Base-by-base conservation (phyloP, 1,140 invertebrate species). In the Ruditapes philippinarum region DNA sequence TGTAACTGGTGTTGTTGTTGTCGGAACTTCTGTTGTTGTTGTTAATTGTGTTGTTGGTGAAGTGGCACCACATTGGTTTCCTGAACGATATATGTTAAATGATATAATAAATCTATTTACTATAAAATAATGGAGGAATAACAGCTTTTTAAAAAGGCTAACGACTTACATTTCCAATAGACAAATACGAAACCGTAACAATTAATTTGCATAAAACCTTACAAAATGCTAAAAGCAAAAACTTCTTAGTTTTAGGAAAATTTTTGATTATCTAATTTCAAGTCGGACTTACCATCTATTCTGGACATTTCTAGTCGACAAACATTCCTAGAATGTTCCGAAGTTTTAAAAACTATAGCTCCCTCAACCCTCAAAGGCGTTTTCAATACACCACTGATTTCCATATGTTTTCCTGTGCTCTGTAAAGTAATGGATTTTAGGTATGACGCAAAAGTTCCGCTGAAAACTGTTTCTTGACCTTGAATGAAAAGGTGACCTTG, bases 371-470 rank as follows among this genome's bases (percentile, higher is more conserved):
- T 65, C 38, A 73, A 31, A 9, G 82, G 82, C 17, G 82, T 51
- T 1, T 65, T 31, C 22, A 84, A 49, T 0, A 70, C n/a, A 28
- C 82, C 62, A 51, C 74, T 36, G 9, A 84, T 73, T 74, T 84
- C 82, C 17, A 84, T 19, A 22, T 31, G 42, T 51, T 22, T 84
- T 11, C 28, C 22, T 12, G 38, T 7, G 36, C 65, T 73, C 68
- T 36, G 60, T 14, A 84, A 14, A 51, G 40, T 51, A 31, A 84
- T 42, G 19, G 82, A 73, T 31, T 84, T 84, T 4, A 73, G 49
- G 49, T 84, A 84, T 51, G 82, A 73, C n/a, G 82, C 82, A 54
- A 84, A 84, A n/a, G 45, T 73, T 70, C 82, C 82, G 0, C 45
- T 36, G 22, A 84, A 73, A 31, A 22, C 49, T 33, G 65, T 36